Conservation (phyloP, 2,113 vertebrate species). For the Edolisoma coerulescens region DNA sequence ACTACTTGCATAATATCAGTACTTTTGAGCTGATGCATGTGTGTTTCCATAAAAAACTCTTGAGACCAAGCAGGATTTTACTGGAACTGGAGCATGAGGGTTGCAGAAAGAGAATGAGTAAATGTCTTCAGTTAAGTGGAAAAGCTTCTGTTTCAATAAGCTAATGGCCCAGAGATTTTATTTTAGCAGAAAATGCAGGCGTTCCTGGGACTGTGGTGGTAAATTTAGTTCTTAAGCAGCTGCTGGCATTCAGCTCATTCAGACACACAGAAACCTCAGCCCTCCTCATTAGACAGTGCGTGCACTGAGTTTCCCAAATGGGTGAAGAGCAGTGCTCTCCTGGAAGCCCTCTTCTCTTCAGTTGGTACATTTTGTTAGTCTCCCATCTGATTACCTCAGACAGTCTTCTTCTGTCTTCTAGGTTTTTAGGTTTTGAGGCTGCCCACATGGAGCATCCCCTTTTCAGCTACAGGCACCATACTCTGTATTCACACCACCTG, state of each 20-base stretch:
- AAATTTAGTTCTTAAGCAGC: conserved; percentile 29
- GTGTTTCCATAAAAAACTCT: not conserved
- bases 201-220: not conserved
- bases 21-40: not conserved
- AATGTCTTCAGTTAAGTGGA: conserved; percentile 29
- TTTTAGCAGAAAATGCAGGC: conserved; percentile 14
- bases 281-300: not conserved
- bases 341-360: not conserved
- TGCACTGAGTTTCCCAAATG: not conserved
- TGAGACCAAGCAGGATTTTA: conserved; percentile 2
- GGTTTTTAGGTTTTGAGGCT: not conserved
- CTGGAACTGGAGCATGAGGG: conserved; percentile 24
- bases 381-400: not conserved
- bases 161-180: conserved; percentile 12
- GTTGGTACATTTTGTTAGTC: not conserved
- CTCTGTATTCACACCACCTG: not conserved
- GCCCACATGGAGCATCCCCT: not conserved
- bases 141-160: conserved; percentile 32
- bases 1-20: not conserved
- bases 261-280: not conserved
- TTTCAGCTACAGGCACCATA: not conserved
- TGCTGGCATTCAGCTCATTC: not conserved
- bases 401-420: not conserved
- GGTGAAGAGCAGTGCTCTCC: not conserved
- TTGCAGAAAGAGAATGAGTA: not conserved